These are phyloP conservation scores for Leucoma salicis DNA, from an alignment of 2,888 invertebrate species.

Conservation along the genomic window DNA sequence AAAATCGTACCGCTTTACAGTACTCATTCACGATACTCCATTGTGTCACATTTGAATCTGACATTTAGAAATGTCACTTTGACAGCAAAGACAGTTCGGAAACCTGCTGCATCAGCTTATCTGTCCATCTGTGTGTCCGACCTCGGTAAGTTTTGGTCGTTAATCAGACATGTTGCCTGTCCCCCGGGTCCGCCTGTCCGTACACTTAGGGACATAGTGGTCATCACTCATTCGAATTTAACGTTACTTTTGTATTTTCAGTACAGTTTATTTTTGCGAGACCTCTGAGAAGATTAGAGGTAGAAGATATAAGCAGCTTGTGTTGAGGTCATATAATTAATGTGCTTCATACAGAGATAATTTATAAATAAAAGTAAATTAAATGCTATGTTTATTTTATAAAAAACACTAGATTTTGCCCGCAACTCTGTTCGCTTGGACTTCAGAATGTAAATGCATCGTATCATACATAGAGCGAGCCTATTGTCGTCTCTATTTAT, in stretches of 20 bases:
- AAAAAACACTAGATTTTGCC: too few species aligned
- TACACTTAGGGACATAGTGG: slow-evolving; percentile 19
- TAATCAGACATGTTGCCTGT: slow-evolving; percentile 52
- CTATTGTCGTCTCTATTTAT: too few species aligned
- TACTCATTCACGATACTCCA: neutral
- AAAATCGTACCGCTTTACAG: neutral
- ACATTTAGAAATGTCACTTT: slow-evolving; percentile 31
- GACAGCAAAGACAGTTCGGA: slow-evolving; percentile 21
- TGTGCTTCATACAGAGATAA: too few species aligned
- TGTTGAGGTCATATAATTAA: too few species aligned
- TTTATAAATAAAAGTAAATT: too few species aligned
- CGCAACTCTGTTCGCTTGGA: too few species aligned
- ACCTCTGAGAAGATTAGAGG: slow-evolving; percentile 8
- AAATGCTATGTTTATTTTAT: too few species aligned
- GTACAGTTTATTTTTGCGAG: slow-evolving; percentile 7
- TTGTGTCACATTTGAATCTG: slow-evolving; percentile 18
- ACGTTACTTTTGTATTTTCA: slow-evolving; percentile 12
- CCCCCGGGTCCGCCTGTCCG: slow-evolving; percentile 28
- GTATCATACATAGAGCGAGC: too few species aligned
- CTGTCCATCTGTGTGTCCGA: slow-evolving; percentile 27
- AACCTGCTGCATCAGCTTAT: slow-evolving; percentile 28
- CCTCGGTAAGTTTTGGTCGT: slow-evolving; percentile 34
- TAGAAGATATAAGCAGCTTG: too few species aligned
- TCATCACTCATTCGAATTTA: slow-evolving; percentile 39
- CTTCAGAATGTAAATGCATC: too few species aligned